Conservation (phyloP, 1,140 invertebrate species). For the Cydia pomonella region DNA sequence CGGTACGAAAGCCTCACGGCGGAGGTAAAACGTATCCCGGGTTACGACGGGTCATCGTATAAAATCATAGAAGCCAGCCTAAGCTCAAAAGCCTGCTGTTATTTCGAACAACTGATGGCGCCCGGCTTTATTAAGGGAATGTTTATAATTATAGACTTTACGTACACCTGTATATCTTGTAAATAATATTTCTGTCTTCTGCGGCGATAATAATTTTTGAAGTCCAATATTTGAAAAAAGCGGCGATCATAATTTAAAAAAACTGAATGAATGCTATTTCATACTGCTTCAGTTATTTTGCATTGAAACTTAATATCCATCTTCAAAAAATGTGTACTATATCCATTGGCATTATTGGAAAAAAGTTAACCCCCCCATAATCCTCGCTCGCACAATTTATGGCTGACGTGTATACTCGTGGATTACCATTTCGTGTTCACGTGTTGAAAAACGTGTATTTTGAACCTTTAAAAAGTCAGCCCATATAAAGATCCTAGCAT, state of each 20-base stretch:
- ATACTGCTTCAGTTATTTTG: not conserved
- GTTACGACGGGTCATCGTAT: constrained; percentile 27
- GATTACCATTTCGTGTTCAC: not conserved
- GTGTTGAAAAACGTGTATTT: not conserved
- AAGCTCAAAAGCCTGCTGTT: constrained; percentile 25
- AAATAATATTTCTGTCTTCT: not conserved
- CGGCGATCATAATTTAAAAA: not conserved
- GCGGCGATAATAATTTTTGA: not conserved
- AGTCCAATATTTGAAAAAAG: not conserved
- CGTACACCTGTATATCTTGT: not conserved
- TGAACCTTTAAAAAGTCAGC: not conserved
- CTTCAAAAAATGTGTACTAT: not conserved
- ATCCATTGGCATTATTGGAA: constrained; percentile 1
- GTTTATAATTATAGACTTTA: constrained; percentile 17
- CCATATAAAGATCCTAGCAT: not conserved
- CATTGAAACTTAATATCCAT: not conserved
- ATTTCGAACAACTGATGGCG: constrained; percentile 26
- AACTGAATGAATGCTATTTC: not conserved
- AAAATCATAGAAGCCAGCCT: constrained; percentile 24
- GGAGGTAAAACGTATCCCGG: constrained; percentile 21
- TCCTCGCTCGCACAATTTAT: not conserved
- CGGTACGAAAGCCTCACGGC: constrained; percentile 2
- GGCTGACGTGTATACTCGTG: not conserved
- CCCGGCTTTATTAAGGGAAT: constrained; percentile 12
- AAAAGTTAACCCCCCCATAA: constrained; percentile 3